Evolutionary conservation across 2,797 vertebrate genomes (phyloP).

Genomic region (Phylloscopus collybita): DNA sequence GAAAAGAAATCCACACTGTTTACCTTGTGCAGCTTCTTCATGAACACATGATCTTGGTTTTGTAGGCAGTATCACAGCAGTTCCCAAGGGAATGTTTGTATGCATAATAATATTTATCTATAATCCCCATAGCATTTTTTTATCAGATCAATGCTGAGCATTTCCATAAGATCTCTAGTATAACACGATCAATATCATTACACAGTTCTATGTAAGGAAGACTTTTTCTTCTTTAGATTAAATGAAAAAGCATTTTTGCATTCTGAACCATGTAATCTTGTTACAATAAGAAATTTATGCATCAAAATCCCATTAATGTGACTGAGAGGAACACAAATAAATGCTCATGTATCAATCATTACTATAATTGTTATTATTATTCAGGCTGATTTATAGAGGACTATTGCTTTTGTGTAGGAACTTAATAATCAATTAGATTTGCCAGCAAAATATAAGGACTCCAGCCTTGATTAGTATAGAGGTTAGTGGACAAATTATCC

Average conservation of each 20-base stretch:
- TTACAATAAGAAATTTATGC: slow-evolving; percentile 7
- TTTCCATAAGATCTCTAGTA: slow-evolving; percentile 11
- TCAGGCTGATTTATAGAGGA: slow-evolving; percentile 21
- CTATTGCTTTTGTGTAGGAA: slow-evolving; percentile 17
- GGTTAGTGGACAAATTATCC: not conserved
- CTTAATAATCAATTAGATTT: slow-evolving; percentile 19
- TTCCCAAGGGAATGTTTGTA: slow-evolving; percentile 50
- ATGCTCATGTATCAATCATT: slow-evolving; percentile 38
- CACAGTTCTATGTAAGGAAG: not conserved
- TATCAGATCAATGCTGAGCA: slow-evolving; percentile 25
- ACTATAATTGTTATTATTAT: slow-evolving; percentile 39
- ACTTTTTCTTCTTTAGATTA: not conserved
- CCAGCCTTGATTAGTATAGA: not conserved
- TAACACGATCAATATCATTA: not conserved
- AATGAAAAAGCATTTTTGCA: slow-evolving; percentile 18
- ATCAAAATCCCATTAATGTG: slow-evolving; percentile 29
- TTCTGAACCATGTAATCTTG: not conserved
- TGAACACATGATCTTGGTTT: not conserved
- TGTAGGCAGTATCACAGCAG: not conserved
- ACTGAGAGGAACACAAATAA: slow-evolving; percentile 33
- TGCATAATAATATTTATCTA: slow-evolving; percentile 33
- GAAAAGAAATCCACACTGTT: slow-evolving; percentile 15
- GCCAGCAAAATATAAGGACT: not conserved
- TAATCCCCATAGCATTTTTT: not conserved
- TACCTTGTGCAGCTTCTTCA: not conserved